phyloP scores from a whole-genome alignment of 2,888 invertebrate species.

The Miltochrista miniata region DNA sequence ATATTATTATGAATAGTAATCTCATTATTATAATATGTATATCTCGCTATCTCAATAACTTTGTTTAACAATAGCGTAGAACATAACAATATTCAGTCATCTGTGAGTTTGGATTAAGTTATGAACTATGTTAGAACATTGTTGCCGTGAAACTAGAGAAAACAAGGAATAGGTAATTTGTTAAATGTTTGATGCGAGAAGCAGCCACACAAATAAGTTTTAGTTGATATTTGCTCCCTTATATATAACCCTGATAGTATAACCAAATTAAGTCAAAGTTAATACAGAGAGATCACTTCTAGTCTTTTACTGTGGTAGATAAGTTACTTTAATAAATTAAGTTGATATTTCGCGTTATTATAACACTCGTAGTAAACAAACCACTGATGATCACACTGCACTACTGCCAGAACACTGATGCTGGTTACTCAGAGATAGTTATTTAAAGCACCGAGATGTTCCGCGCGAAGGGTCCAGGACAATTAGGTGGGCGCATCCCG shows the following conservation, averaged over 20 bases:
- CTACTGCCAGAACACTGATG: conserved; percentile 59
- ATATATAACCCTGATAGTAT: conserved; percentile 7
- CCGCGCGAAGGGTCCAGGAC: conserved; percentile 66
- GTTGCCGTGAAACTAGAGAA: conserved; percentile 8
- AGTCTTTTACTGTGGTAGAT: too few species aligned
- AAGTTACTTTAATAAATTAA: too few species aligned
- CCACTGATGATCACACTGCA: conserved; percentile 38
- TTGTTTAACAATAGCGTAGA: conserved; percentile 18
- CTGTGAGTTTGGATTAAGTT: conserved; percentile 34
- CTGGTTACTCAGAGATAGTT: conserved; percentile 57
- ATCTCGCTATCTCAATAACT: conserved; percentile 19
- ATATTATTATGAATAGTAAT: too few species aligned
- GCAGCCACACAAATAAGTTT: not conserved
- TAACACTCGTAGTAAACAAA: conserved; percentile 29
- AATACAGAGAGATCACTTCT: too few species aligned
- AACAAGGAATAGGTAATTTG: conserved; percentile 6
- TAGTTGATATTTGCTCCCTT: conserved; percentile 8
- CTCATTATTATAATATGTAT: not conserved
- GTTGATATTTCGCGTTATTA: conserved; percentile 10
- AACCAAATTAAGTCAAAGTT: too few species aligned
- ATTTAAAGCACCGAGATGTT: conserved; percentile 72
- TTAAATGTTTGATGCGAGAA: conserved; percentile 8
- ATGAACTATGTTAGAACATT: conserved; percentile 29
- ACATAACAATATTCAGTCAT: conserved; percentile 14
- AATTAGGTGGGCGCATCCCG: conserved; percentile 72